Evolutionary conservation across 2,888 invertebrate genomes (phyloP), one percentile per base, ranked within the genome.

Genomic region (Pterobdella sp.): DNA sequence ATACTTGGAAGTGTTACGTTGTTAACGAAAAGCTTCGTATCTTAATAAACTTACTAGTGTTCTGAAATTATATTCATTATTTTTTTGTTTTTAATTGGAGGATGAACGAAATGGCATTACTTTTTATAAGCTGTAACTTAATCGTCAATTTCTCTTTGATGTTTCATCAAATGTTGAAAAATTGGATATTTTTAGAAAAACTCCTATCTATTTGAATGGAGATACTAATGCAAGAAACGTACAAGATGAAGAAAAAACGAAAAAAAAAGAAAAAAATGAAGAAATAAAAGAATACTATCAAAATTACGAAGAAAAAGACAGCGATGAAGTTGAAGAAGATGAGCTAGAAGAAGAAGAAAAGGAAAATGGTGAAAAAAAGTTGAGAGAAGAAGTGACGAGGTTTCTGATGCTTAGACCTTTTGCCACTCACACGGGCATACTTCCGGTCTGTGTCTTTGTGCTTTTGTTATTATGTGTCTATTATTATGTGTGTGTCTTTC

Each of bases 391-490:
- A n/a, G 42, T 29, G 26, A 68, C 26, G 14, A 56, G 60, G n/a
- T 22, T 56, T 22, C n/a, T 56, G 60, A 56, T 56, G 60, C 60
- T 56, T 3, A 56, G 60, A n/a, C 60, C 60, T 56, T 22, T 26
- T 56, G 60, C n/a, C 7, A 3, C 3, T 3, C n/a, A 3, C 60
- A 56, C 60, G 18, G 60, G 60, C 4, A 56, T 56, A 4, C 60
- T 56, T 18, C 10, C 34, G 18, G 42, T 37, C 37, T n/a, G 68
- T 37, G 68, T 34, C 26, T 2, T 31, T 22, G 26, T 37, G 68
- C 10, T 34, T 66, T n/a, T 34, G 35, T 32, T 66, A 66, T 34
- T 66, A n/a, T n/a, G n/a, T n/a, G n/a, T n/a, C n/a, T n/a, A n/a
- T n/a, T n/a, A n/a, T n/a, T n/a, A n/a, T n/a, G n/a, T n/a, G n/a